A percentile compares a stretch with the other conserved stretches of the same genome.
phyloP scores from a whole-genome alignment of 1,140 invertebrate genomes.

The Homarus americanus region DNA sequence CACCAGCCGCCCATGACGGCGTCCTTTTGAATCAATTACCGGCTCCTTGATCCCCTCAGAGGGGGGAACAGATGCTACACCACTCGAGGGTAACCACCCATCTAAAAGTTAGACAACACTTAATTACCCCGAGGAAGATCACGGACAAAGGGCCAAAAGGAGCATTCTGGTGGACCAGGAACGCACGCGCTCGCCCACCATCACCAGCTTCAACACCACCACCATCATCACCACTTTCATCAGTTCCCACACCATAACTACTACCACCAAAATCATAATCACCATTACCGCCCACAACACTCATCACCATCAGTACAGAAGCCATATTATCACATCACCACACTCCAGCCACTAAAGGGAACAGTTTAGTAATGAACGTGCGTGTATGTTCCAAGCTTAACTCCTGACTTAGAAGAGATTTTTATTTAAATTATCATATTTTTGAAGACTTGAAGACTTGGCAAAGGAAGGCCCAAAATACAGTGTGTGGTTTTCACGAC shows the following conservation, averaged over 20 bases:
- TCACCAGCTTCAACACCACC: background rate
- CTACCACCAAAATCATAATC: too few species aligned
- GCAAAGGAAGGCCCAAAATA: too few species aligned
- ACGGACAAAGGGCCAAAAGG: constrained; percentile 14
- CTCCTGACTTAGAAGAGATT: too few species aligned
- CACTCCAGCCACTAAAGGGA: background rate
- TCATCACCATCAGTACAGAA: too few species aligned
- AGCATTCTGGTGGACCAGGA: constrained; percentile 1
- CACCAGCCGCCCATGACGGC: constrained; percentile 43
- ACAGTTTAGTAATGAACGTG: too few species aligned
- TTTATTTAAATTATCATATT: too few species aligned
- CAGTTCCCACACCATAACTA: too few species aligned
- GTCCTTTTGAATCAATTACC: constrained; percentile 59
- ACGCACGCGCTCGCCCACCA: constrained; percentile 14
- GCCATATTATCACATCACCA: background rate
- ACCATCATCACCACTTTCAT: background rate
- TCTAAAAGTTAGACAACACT: constrained; percentile 63
- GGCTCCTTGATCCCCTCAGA: constrained; percentile 55
- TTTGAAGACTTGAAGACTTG: too few species aligned
- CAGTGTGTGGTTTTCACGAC: too few species aligned
- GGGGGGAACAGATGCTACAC: constrained; percentile 41
- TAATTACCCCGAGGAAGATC: constrained; percentile 35
- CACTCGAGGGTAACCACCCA: constrained; percentile 49
- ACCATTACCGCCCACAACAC: too few species aligned
- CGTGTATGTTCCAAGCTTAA: too few species aligned